phyloP scores from a whole-genome alignment of 2,888 invertebrate genomes.

The Drosophila recens region DNA sequence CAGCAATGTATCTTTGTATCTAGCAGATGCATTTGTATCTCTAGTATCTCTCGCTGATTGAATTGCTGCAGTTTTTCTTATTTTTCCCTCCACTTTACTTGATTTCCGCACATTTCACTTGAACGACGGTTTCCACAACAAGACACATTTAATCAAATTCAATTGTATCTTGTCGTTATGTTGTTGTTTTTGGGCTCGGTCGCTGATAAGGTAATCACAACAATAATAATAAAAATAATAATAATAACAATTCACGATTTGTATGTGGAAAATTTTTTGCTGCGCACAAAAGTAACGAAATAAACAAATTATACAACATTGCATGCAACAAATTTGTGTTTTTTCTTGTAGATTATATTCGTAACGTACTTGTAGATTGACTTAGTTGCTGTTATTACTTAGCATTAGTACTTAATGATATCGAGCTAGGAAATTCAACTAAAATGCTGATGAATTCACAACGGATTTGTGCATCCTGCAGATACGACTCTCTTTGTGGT shows the following conservation, averaged over 20 bases:
- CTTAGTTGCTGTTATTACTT: slow-evolving; percentile 5
- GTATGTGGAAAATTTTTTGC: slow-evolving; percentile 54
- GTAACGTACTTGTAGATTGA: neutral
- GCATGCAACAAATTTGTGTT: slow-evolving; percentile 15
- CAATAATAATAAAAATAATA: slow-evolving; percentile 25
- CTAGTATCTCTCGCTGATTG: slow-evolving; percentile 8
- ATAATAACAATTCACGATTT: slow-evolving; percentile 61
- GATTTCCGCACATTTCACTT: slow-evolving; percentile 53
- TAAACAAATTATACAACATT: slow-evolving; percentile 22
- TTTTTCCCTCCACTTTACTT: slow-evolving; percentile 44
- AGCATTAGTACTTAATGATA: slow-evolving; percentile 1
- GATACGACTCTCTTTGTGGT: neutral
- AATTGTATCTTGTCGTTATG: slow-evolving; percentile 67
- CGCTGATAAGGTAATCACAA: slow-evolving; percentile 67
- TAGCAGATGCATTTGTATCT: slow-evolving; percentile 32
- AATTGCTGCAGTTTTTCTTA: slow-evolving; percentile 24
- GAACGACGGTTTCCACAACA: slow-evolving; percentile 6
- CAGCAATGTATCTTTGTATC: slow-evolving; percentile 22
- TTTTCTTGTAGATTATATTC: slow-evolving; percentile 19
- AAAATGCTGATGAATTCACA: slow-evolving; percentile 11
- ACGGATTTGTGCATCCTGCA: slow-evolving; percentile 45
- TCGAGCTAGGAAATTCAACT: neutral
- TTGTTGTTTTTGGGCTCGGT: slow-evolving; percentile 20
- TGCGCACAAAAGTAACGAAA: slow-evolving; percentile 52
- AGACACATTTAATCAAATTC: slow-evolving; percentile 72